phyloP scores from a whole-genome alignment of 2,797 vertebrate species.

The Falco rusticolus region DNA sequence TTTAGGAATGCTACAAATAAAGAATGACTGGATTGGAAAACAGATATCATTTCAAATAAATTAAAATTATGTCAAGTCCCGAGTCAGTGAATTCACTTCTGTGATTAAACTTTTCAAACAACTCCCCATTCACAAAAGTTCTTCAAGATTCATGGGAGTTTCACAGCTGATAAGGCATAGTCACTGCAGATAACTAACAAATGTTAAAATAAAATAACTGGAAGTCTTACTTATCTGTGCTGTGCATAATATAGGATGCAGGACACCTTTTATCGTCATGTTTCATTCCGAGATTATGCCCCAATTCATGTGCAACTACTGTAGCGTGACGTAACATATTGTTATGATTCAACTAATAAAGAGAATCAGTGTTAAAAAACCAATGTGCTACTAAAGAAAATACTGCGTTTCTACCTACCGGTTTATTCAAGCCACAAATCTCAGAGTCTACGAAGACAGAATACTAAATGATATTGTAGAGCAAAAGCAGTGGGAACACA shows the following conservation, averaged over 20 bases:
- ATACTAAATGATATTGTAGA: not conserved
- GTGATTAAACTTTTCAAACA: not conserved
- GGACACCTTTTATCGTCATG: slow-evolving; percentile 77
- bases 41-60: not conserved
- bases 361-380: not conserved
- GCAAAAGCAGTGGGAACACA: not conserved
- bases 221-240: slow-evolving; percentile 75
- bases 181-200: not conserved
- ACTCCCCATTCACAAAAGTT: not conserved
- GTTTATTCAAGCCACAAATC: not conserved
- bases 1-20: not conserved
- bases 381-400: not conserved
- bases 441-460: not conserved
- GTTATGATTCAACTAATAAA: slow-evolving; percentile 40
- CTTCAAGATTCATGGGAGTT: not conserved
- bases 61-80: not conserved
- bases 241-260: slow-evolving; percentile 81
- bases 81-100: not conserved
- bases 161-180: not conserved
- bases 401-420: not conserved
- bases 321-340: slow-evolving; percentile 72
- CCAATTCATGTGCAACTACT: slow-evolving; percentile 88
- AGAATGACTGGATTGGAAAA: not conserved
- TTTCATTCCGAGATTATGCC: slow-evolving; percentile 89
- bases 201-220: not conserved